Percentiles rank a stretch among this genome's conserved stretches.
Conservation (phyloP, 2,888 invertebrate species). For the Pterobdella sp. region DNA sequence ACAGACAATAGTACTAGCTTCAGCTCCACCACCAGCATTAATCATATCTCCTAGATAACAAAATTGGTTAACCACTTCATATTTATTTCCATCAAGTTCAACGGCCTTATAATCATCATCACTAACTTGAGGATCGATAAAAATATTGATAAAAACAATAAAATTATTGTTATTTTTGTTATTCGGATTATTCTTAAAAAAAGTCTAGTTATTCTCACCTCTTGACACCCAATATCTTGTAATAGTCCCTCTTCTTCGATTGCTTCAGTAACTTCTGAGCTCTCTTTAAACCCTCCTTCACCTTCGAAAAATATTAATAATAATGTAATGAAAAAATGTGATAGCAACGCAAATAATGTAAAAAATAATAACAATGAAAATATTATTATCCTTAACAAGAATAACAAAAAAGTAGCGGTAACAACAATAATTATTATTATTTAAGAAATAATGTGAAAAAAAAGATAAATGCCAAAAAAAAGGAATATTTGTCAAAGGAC, state of each 20-base stretch:
- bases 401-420: not conserved
- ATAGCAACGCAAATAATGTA: not conserved
- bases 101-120: too few species aligned
- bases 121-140: not conserved
- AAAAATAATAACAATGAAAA: not conserved
- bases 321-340: not conserved
- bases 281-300: slow-evolving; percentile 70
- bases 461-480: not conserved
- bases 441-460: not conserved
- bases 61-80: too few species aligned
- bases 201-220: slow-evolving; percentile 52
- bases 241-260: slow-evolving; percentile 86
- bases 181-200: not conserved
- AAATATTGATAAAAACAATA: not conserved
- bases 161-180: not conserved
- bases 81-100: too few species aligned
- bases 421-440: not conserved
- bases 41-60: too few species aligned
- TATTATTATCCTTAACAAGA: not conserved
- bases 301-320: not conserved
- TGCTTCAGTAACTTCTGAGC: slow-evolving; percentile 87
- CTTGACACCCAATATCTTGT: slow-evolving; percentile 87
- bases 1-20: too few species aligned
- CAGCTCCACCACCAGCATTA: too few species aligned
- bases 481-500: not conserved